Base-by-base conservation (phyloP, 2,113 vertebrate genomes). In the Noctilio leporinus region DNA sequence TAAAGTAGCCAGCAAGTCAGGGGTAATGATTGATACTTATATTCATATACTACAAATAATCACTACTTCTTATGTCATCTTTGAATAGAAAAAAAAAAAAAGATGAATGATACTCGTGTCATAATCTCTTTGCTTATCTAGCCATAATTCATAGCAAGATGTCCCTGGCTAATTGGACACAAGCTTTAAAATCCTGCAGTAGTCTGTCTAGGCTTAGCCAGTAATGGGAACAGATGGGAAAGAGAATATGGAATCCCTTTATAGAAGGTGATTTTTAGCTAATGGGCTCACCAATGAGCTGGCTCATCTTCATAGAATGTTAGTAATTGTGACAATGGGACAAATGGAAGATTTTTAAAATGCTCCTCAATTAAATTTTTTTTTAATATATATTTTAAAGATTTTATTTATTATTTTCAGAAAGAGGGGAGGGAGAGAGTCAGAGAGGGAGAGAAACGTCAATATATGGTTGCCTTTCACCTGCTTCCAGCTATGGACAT, bases 41-140 rank as follows among this genome's bases (percentile, higher is more conserved):
- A 70, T 12, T 40, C 72, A 49, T 75, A 53, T 67, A 90, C 59
- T 77, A 35, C 55, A 85, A 86, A 40, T 57, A 77, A 47, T 96
- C 55, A 93, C 5, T 45, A 33, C 20, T 70, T 20, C 7, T 3
- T 20, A 24, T 77, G 35, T n/a, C 17, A 77, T 53, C 28, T 92
- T 55, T 94, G 51, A 93, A 38, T 62, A 47, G 67, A 55, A 96
- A 67, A 80, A 75, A 55, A 96, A 67, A 80, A 75, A 86, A 89
- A 75, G 70, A 70, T 24, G n/a, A 81, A 82, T 73, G 65, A 30
- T 11, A 87, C 43, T 93, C 59, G 82, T 15, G 76, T 83, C 49
- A 19, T 43, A 82, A 85, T 38, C 5, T 62, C 65, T 91, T 65
- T 94, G 53, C 40, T 92, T 90, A 43, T 84, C 57, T 69, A 82